Percentiles rank a stretch among this genome's conserved stretches.
These are phyloP conservation scores for Hexactinellida sp. DNA, from an alignment of 37 sponge, comb jelly and placozoan species.

Conservation along the genomic window DNA sequence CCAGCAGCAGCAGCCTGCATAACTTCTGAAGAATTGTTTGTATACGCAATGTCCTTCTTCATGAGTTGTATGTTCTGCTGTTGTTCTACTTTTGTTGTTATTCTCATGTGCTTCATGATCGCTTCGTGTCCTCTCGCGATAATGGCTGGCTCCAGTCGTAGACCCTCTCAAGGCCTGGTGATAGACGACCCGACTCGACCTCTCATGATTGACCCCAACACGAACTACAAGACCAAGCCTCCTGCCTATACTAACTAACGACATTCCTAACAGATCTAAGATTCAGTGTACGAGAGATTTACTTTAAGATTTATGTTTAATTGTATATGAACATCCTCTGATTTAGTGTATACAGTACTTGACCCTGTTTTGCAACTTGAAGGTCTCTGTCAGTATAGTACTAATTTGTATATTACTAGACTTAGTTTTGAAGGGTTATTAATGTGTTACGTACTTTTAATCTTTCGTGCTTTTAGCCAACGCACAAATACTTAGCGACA, in stretches of 20 bases:
- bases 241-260: neutral
- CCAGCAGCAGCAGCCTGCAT: neutral
- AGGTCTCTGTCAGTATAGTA: too few relatives aligned
- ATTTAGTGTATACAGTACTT: too few relatives aligned
- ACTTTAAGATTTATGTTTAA: neutral
- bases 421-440: too few relatives aligned
- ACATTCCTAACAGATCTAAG: neutral
- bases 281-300: neutral
- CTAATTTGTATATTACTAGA: too few relatives aligned
- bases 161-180: neutral
- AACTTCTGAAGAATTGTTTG: neutral
- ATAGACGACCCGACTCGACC: neutral
- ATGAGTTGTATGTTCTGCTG: neutral
- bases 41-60: neutral
- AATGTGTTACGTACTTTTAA: too few relatives aligned
- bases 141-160: neutral
- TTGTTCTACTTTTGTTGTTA: neutral
- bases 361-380: too few relatives aligned
- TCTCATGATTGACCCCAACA: slow-evolving; percentile 7
- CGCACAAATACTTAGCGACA: too few relatives aligned
- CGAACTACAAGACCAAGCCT: slow-evolving; percentile 12
- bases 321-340: too few relatives aligned
- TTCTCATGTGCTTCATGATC: slow-evolving; percentile 16
- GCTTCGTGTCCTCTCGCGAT: slow-evolving; percentile 9
- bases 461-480: too few relatives aligned